Evolutionary conservation across 2,888 invertebrate species (phyloP), one percentile per base, ranked within the genome.

Genomic region (Apomyelois bistriatella): DNA sequence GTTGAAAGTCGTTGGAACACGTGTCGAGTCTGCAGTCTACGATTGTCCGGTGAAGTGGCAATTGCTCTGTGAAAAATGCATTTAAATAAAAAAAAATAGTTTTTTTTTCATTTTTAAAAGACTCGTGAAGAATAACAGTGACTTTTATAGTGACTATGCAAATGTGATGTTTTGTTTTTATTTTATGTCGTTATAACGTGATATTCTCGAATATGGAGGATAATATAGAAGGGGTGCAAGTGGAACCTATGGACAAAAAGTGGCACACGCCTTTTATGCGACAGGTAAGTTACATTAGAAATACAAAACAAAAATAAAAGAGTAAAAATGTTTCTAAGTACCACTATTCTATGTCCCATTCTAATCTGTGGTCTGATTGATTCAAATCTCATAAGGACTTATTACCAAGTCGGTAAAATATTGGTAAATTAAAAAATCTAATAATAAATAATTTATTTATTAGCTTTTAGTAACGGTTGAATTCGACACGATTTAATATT

Each of bases 251-350:
- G 28, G 57, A 9, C 3, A 59, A 17, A 30, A 41, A 54, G 22
- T 57, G 54, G 0, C 59, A 58, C 1, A 56, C 64, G 42, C 74
- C 77, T 32, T 74, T 81, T 61, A 63, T 72, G 36, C 68, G 73
- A 60, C 72, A 73, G 64, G 72, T 73, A 49, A 57, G 65, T 54
- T 4, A 32, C 2, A 32, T 32, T 32, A 32, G 9, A 32, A 22
- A 3, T 22, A 22, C 22, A 22, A 22, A 22, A 22, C n/a, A n/a
- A n/a, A n/a, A n/a, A n/a, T n/a, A n/a, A n/a, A n/a, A n/a, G n/a
- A n/a, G n/a, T n/a, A n/a, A n/a, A n/a, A n/a, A n/a, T n/a, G n/a
- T n/a, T n/a, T n/a, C n/a, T n/a, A 22, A 22, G 22, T 5, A 22
- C 22, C 22, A 22, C n/a, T n/a, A n/a, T n/a, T n/a, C n/a, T n/a